These are phyloP conservation scores for Sylvilagus bachmani DNA, from an alignment of 2,113 vertebrate species.

Conservation along the genomic window DNA sequence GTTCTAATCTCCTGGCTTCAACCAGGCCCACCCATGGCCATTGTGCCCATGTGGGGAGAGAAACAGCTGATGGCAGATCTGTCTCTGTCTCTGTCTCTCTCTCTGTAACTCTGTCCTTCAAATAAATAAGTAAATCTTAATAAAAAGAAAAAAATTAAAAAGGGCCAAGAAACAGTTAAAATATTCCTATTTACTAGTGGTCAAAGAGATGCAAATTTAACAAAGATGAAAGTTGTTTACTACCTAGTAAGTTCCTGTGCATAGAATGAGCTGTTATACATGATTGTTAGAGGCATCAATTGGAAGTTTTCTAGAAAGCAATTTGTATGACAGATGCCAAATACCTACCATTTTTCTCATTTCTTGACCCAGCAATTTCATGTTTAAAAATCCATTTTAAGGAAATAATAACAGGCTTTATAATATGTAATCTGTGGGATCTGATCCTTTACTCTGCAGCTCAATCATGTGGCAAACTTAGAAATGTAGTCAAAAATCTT, in stretches of 20 bases:
- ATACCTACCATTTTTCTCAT: background rate
- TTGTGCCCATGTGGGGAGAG: too few species aligned
- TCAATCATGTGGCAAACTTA: background rate
- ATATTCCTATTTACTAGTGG: background rate
- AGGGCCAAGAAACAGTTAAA: background rate
- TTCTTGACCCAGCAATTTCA: constrained; percentile 33
- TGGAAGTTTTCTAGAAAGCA: background rate
- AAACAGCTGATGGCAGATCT: too few species aligned
- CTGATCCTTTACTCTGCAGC: background rate
- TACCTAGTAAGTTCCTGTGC: background rate
- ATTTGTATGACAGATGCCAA: background rate
- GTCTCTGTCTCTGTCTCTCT: too few species aligned
- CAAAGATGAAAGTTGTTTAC: background rate
- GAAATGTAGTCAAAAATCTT: constrained; percentile 26
- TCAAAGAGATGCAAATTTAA: background rate
- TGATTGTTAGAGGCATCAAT: background rate
- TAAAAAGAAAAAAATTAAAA: background rate
- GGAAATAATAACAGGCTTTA: constrained; percentile 2
- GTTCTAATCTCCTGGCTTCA: too few species aligned
- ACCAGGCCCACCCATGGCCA: too few species aligned
- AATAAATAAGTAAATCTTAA: too few species aligned
- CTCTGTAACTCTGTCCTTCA: too few species aligned
- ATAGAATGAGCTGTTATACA: background rate
- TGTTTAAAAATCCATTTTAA: constrained; percentile 49
- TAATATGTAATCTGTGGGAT: constrained; percentile 10